Base-by-base conservation (phyloP, 2,113 vertebrate genomes). In the Phodopus roborovskii region DNA sequence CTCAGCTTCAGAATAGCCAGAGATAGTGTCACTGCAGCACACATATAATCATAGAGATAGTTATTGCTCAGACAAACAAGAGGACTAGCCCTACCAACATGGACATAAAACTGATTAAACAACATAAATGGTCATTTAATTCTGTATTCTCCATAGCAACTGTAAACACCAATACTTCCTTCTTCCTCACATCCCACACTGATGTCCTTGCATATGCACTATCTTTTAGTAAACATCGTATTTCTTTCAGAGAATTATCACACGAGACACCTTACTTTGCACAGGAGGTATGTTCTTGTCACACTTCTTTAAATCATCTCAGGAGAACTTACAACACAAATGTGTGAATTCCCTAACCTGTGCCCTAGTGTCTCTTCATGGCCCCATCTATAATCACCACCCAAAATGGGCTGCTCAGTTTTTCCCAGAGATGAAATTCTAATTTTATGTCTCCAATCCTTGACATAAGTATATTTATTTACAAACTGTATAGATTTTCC, bases 61-160 rank as follows among this genome's bases (percentile, higher is more conserved):
- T 36, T 19, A 12, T 30, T 50, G 36, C 1, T 66, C 73, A 30
- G 60, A 74, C 73, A 30, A 71, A 64, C 71, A 5, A 66, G 13
- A 26, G 6, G 42, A 39, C 3, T 16, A 2, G 20, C 4, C 3
- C 66, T 70, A 22, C 50, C 4, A 58, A 56, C 19, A 66, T 60
- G 1, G 24, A 71, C 5, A 30, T 33, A 24, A 78, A 66, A 68
- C 0, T 33, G 15, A 50, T 12, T 13, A 13, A 89, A 8, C 48
- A 42, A 17, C 36, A 30, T 15, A 62, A 28, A 0, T 15, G 8
- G 9, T 36, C 20, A 5, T 2, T 12, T 36, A 16, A 5, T 2
- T 12, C 39, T 50, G 39, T 22, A 58, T 33, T 24, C 28, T 62
- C 28, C 15, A 20, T 11, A 53, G 7, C 22, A 45, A 50, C 60